Evolutionary conservation across 2,888 invertebrate species (phyloP).

Genomic region (Andrena dorsata): DNA sequence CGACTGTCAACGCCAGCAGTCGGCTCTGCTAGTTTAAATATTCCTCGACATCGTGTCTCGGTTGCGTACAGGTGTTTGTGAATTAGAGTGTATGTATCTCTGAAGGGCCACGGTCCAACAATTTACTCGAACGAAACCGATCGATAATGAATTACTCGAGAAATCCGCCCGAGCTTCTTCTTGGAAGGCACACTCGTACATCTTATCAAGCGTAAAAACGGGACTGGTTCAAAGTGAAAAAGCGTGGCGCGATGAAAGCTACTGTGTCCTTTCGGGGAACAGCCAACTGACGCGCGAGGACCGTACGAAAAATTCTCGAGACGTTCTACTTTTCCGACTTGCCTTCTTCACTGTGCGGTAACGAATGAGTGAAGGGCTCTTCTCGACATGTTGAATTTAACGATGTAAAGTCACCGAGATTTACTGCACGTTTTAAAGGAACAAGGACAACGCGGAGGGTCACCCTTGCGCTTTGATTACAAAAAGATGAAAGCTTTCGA

Average conservation of each 20-base stretch:
- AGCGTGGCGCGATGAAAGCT: neutral
- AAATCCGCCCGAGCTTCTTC: neutral
- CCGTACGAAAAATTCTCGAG: slow-evolving; percentile 52
- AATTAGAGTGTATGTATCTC: too few species aligned
- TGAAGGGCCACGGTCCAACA: neutral
- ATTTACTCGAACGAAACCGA: neutral
- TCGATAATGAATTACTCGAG: neutral
- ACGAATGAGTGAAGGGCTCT: slow-evolving; percentile 63
- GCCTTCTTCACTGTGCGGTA: slow-evolving; percentile 44
- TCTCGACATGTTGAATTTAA: slow-evolving; percentile 65
- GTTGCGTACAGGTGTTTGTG: neutral
- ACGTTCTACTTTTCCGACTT: slow-evolving; percentile 68
- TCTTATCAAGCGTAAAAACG: neutral
- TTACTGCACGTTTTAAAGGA: slow-evolving; percentile 38
- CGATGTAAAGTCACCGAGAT: slow-evolving; percentile 55
- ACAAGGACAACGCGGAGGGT: slow-evolving; percentile 13
- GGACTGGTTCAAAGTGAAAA: neutral
- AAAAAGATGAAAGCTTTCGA: neutral
- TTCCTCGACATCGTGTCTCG: neutral
- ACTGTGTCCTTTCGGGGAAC: neutral
- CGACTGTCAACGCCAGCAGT: neutral
- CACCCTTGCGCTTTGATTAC: slow-evolving; percentile 6
- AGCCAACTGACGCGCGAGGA: slow-evolving; percentile 16
- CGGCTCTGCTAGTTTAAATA: slow-evolving; percentile 4
- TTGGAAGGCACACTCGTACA: neutral